phyloP scores from a whole-genome alignment of 2,888 invertebrate species.

The Julus scandinavius region DNA sequence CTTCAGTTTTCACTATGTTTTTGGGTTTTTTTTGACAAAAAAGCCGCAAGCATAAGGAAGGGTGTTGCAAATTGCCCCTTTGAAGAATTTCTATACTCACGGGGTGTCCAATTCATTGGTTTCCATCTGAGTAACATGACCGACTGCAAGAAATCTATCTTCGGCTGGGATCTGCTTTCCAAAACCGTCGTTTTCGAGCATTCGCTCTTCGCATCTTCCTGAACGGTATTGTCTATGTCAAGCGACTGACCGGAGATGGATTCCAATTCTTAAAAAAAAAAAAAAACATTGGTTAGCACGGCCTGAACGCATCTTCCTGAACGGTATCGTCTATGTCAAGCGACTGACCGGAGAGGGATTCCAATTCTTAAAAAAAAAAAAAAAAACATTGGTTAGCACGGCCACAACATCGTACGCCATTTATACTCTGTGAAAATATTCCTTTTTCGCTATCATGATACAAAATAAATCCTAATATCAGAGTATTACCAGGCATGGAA shows the following conservation, averaged over 20 bases:
- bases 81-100: not conserved
- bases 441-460: no score
- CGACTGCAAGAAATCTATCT: not conserved
- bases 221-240: not conserved
- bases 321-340: not conserved
- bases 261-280: not conserved
- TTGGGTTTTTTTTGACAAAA: no score
- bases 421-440: no score
- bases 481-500: not conserved
- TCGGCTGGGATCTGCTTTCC: not conserved
- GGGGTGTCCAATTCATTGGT: not conserved
- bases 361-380: not conserved
- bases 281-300: no score
- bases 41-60: no score
- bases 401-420: no score
- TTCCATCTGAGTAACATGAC: not conserved
- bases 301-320: not conserved
- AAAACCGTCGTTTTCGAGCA: not conserved
- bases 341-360: not conserved
- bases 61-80: no score
- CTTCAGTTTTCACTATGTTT: not conserved
- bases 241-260: not conserved
- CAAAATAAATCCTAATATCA: no score
- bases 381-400: no score
- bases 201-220: not conserved